These are phyloP conservation scores for Coranthus polyacanthus DNA, from an alignment of 2,797 vertebrate species.

Conservation along the genomic window DNA sequence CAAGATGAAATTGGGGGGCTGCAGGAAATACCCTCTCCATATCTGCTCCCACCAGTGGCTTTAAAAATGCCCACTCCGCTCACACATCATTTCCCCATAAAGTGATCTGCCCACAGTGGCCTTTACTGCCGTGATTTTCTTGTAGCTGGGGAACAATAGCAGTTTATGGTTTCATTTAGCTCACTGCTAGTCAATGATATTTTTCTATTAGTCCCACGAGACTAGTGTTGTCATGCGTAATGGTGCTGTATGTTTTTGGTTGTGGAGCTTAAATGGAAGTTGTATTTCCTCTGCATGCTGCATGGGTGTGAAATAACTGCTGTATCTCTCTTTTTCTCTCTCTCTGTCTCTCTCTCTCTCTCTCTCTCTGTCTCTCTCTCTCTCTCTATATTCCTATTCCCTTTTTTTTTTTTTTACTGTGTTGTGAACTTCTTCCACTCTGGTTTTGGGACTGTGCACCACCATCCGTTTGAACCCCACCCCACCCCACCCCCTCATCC, in stretches of 20 bases:
- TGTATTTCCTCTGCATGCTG: constrained; percentile 83
- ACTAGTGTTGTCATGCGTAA: constrained; percentile 3
- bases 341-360: constrained; percentile 30
- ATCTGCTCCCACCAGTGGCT: constrained; percentile 49
- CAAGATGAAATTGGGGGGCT: constrained; percentile 40
- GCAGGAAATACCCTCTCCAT: constrained; percentile 68
- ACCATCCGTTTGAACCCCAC: constrained; percentile 50
- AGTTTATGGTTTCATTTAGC: constrained; percentile 45
- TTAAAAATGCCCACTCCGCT: constrained; percentile 9
- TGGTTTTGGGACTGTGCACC: constrained; percentile 77
- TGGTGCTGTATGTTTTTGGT: constrained; percentile 22
- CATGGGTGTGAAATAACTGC: constrained; percentile 85
- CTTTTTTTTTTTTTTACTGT: constrained; percentile 54
- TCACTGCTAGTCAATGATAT: constrained; percentile 14
- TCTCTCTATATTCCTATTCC: neutral
- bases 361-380: constrained; percentile 12
- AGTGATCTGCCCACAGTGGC: constrained; percentile 17
- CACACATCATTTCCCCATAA: constrained; percentile 19
- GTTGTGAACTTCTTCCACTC: constrained; percentile 70
- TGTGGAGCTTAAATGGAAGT: constrained; percentile 71
- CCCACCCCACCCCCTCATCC: constrained; percentile 44
- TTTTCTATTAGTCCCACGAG: constrained; percentile 31
- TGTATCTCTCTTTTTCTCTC: constrained; percentile 54
- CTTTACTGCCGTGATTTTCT: constrained; percentile 30
- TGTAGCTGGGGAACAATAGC: constrained; percentile 35